Conservation (phyloP, 2,113 vertebrate genomes). For the Phoenicopterus ruber region DNA sequence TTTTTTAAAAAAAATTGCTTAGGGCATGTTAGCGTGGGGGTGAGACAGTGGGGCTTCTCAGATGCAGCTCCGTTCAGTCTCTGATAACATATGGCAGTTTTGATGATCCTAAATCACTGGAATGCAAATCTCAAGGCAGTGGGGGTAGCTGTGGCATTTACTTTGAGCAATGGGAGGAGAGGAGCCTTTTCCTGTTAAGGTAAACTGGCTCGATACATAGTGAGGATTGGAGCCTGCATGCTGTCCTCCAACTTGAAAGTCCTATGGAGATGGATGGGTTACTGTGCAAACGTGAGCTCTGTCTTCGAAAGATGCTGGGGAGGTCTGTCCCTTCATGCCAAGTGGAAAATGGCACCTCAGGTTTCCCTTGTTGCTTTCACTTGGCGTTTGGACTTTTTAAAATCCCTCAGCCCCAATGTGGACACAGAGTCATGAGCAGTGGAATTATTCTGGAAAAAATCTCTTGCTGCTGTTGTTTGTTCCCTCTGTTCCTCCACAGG, state of each 20-base stretch:
- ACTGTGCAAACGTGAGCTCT: rapidly evolving
- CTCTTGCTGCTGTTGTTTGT: not conserved
- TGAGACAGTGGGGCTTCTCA: not conserved
- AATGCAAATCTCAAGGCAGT: not conserved
- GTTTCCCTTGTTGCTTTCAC: not conserved
- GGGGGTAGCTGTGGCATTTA: not conserved
- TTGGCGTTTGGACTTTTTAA: not conserved
- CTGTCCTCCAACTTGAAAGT: not conserved
- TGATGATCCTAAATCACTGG: not conserved
- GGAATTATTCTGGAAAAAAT: not conserved
- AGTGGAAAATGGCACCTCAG: not conserved
- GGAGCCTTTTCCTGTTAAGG: not conserved
- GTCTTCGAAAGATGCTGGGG: not conserved
- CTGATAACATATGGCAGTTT: not conserved
- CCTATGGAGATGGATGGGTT: not conserved
- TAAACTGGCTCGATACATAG: not conserved
- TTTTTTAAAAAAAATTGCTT: no score
- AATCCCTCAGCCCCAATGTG: not conserved
- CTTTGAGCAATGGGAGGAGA: not conserved
- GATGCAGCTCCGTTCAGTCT: not conserved
- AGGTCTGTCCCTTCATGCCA: not conserved
- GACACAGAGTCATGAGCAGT: not conserved
- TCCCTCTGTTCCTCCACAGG: not conserved
- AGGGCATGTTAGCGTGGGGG: rapidly evolving
- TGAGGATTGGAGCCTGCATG: not conserved